Conservation (phyloP, 2,113 vertebrate species). For the Anthoscopus minutus region DNA sequence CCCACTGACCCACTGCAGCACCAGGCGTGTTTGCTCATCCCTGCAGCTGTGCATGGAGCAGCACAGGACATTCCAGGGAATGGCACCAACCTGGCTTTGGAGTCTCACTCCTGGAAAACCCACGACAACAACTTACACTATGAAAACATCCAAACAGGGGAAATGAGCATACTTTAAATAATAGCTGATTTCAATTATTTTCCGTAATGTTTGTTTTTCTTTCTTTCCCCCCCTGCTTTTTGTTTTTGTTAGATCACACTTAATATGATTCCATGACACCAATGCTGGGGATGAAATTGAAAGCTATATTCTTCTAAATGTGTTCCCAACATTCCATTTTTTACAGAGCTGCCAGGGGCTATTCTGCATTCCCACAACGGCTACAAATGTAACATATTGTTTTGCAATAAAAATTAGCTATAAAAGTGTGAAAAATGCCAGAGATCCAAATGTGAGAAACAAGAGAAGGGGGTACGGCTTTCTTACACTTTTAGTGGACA, state of each 20-base stretch:
- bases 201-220: neutral
- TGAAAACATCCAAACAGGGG: neutral
- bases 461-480: constrained; percentile 37
- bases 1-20: neutral
- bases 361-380: constrained; percentile 59
- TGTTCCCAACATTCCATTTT: constrained; percentile 57
- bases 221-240: neutral
- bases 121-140: neutral
- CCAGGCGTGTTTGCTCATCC: accelerated
- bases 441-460: constrained; percentile 63
- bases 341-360: constrained; percentile 59
- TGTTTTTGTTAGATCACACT: constrained; percentile 25
- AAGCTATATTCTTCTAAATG: constrained; percentile 62
- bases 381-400: constrained; percentile 68
- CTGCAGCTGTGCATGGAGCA: accelerated
- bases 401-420: constrained; percentile 74
- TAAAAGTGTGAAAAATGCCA: constrained; percentile 73
- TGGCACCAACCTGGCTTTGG: accelerated
- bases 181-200: constrained; percentile 20
- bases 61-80: neutral
- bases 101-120: neutral
- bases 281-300: constrained; percentile 41
- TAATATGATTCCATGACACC: constrained; percentile 54
- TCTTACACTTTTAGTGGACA: constrained; percentile 73
- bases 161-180: neutral